These are phyloP conservation scores for Raja brachyura DNA, from an alignment of 2,113 vertebrate species.

Conservation along the genomic window DNA sequence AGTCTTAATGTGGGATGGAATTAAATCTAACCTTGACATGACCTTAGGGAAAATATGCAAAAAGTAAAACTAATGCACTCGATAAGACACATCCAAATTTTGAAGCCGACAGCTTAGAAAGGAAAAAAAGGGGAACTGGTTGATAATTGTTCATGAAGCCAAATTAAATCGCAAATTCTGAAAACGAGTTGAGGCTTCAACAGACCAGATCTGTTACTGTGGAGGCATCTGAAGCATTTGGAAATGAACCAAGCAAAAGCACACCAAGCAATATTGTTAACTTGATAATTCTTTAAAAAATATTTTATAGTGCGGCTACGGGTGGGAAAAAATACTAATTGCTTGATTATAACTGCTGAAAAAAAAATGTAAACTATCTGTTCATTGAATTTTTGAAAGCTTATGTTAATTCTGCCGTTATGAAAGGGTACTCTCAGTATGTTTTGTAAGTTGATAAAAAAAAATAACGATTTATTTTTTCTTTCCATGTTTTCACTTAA, in stretches of 20 bases:
- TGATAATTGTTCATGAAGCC: conserved; percentile 45
- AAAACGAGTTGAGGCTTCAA: conserved; percentile 55
- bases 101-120: conserved; percentile 66
- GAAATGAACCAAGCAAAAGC: conserved; percentile 73
- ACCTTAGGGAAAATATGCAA: conserved; percentile 71
- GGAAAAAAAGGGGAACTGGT: conserved; percentile 59
- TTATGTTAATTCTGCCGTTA: neutral
- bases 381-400: neutral
- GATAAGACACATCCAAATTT: conserved; percentile 78
- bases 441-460: neutral
- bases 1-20: conserved; percentile 75
- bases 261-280: conserved; percentile 76
- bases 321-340: conserved; percentile 25
- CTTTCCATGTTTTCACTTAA: neutral
- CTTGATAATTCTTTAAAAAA: conserved; percentile 71
- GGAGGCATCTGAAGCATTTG: conserved; percentile 76
- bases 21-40: conserved; percentile 77
- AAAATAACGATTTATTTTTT: neutral
- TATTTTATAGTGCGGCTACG: conserved; percentile 65
- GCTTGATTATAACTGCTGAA: conserved; percentile 11
- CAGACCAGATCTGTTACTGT: conserved; percentile 61
- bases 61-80: conserved; percentile 76
- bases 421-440: neutral
- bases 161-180: conserved; percentile 50
- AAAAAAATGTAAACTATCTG: neutral